phyloP scores from a whole-genome alignment of 2,888 invertebrate genomes.

The Diarsia brunnea region DNA sequence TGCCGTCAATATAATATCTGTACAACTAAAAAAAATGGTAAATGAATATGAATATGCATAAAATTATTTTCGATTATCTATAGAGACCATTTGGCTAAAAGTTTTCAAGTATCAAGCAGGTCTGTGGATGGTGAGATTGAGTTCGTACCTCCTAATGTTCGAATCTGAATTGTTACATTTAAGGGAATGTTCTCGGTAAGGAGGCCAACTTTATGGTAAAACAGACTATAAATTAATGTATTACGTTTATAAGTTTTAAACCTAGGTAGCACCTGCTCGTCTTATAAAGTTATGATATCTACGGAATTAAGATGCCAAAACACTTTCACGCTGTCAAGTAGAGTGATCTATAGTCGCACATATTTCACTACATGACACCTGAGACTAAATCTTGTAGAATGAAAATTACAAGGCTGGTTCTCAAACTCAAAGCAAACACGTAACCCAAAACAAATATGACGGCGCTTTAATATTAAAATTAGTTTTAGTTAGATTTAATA shows the following conservation, averaged over 20 bases:
- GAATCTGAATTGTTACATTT: neutral
- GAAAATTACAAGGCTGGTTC: neutral
- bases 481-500: too few relatives aligned
- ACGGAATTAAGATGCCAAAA: conserved; percentile 10
- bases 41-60: too few relatives aligned
- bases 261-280: neutral
- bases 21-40: too few relatives aligned
- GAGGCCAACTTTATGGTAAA: neutral
- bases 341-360: conserved; percentile 9
- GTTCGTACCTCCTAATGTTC: neutral
- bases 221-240: neutral
- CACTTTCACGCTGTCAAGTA: conserved; percentile 7
- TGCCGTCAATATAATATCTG: too few relatives aligned
- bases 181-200: neutral
- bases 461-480: too few relatives aligned
- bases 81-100: too few relatives aligned
- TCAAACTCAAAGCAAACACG: neutral
- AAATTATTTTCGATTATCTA: too few relatives aligned
- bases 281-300: conserved; percentile 5
- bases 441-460: neutral
- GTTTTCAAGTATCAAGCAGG: too few relatives aligned
- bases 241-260: conserved; percentile 3
- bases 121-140: too few relatives aligned
- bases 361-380: neutral
- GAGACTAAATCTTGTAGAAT: neutral